These are phyloP conservation scores for Egretta garzetta DNA, from an alignment of 2,113 vertebrate species.

Conservation along the genomic window DNA sequence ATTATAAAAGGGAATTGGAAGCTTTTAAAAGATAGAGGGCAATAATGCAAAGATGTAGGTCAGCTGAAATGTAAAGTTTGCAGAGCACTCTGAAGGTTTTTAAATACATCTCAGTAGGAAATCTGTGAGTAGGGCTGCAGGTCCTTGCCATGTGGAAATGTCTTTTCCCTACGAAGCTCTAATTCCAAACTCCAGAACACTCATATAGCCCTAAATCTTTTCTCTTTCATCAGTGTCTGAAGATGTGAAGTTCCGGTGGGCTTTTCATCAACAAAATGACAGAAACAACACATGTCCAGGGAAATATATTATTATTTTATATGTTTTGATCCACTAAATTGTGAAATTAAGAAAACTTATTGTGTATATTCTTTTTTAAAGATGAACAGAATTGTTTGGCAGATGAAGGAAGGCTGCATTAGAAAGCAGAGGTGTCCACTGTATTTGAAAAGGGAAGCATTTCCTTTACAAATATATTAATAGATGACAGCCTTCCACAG, in stretches of 20 bases:
- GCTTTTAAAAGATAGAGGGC: neutral
- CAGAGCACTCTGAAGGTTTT: neutral
- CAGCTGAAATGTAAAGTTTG: constrained; percentile 26
- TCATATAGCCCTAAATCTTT: neutral
- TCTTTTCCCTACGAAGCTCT: neutral
- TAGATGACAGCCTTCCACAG: neutral
- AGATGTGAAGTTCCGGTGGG: neutral
- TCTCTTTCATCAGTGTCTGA: neutral
- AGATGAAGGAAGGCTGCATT: neutral
- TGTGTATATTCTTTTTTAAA: neutral
- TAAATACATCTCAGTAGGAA: neutral
- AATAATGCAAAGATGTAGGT: neutral
- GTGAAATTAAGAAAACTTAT: neutral
- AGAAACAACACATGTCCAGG: neutral
- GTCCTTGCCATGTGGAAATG: neutral
- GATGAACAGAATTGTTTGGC: neutral
- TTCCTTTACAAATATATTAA: neutral
- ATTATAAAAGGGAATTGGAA: neutral
- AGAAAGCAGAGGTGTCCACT: neutral
- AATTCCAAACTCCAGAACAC: neutral
- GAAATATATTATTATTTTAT: neutral
- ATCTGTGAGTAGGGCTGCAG: neutral
- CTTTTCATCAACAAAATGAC: neutral
- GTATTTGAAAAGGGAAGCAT: neutral
- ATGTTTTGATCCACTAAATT: neutral